Evolutionary conservation across 37 sponge, comb jelly and placozoan species (phyloP).

Genomic region (Spongia lamella): DNA sequence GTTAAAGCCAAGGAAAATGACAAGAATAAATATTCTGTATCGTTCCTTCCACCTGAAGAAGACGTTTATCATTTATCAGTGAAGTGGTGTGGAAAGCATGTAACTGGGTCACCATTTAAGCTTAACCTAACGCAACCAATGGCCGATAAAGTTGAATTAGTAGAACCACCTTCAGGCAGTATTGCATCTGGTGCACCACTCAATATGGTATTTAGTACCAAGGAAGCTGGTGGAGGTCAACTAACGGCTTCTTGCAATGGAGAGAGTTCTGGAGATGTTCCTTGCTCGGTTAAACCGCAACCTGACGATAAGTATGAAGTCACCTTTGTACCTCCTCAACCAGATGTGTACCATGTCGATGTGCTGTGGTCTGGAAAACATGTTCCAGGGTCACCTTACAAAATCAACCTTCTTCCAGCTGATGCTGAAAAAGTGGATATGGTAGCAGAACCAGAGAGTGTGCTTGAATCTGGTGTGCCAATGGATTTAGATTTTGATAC

Average conservation of each 20-base stretch:
- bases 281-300: constrained; percentile 15
- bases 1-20: constrained; percentile 56
- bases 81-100: constrained; percentile 51
- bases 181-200: constrained; percentile 21
- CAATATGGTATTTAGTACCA: constrained; percentile 41
- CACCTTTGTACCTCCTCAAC: constrained; percentile 49
- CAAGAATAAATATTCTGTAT: constrained; percentile 35
- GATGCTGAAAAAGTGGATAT: constrained; percentile 20
- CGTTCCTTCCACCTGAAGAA: constrained; percentile 32
- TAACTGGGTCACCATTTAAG: constrained; percentile 67
- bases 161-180: constrained; percentile 25
- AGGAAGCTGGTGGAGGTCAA: constrained; percentile 60
- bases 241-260: constrained; percentile 52
- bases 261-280: constrained; percentile 54
- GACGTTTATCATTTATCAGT: constrained; percentile 63
- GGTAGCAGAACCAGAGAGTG: constrained; percentile 50
- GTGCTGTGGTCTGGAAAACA: constrained; percentile 57
- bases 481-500: constrained; percentile 44
- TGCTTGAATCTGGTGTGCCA: constrained; percentile 8
- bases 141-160: constrained; percentile 40
- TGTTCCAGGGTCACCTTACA: constrained; percentile 71
- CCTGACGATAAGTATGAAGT: constrained; percentile 14
- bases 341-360: constrained; percentile 43
- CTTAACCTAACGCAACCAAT: constrained; percentile 53
- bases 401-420: constrained; percentile 46